Evolutionary conservation across 1,140 invertebrate genomes (phyloP), one percentile per base, ranked within the genome.

Genomic region (Anadara kagoshimensis): DNA sequence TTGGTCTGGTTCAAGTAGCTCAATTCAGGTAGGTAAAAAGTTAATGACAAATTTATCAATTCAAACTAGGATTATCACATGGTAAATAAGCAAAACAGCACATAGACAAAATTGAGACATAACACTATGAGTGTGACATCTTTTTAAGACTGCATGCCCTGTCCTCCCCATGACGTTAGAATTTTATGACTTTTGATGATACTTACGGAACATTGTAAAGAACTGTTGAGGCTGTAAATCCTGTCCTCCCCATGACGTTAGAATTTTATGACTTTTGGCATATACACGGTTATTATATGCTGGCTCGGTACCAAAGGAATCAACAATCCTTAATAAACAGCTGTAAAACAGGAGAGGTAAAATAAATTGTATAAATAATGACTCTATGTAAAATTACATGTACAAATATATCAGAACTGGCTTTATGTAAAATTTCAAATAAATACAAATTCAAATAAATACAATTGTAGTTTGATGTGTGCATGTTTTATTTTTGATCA

Each of bases 291-390:
- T 80, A 67, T 90, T 90, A 78, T 85, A 90, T 11, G 85, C 87
- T 44, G 90, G 89, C 59, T 90, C 90, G 49, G 90, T 90, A 7
- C 90, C 90, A 83, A 90, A 90, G 3, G 87, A 86, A 73, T 90
- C 90, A 5, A 90, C 79, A 51, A 90, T 84, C 36, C 90, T 81
- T 49, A 90, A 76, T 24, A 89, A 74, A 73, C 90, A 90, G 69
- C 88, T 90, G 78, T 41, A 84, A 75, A 74, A 71, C 18, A 76
- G 66, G 59, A 53, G 0, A 54, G 22, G 24, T 24, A 20, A 54
- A 54, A 8, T 20, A 11, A 24, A 26, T 5, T 3, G 8, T 8
- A 5, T 24, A 7, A 1, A 22, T 24, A 56, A 56, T 24, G 7
- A 24, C 20, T 26, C 54, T 24, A 10, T 5, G 0, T 56, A 56